These are phyloP conservation scores for Pseudeuparius sepicola DNA, from an alignment of 2,888 invertebrate genomes.

Conservation along the genomic window DNA sequence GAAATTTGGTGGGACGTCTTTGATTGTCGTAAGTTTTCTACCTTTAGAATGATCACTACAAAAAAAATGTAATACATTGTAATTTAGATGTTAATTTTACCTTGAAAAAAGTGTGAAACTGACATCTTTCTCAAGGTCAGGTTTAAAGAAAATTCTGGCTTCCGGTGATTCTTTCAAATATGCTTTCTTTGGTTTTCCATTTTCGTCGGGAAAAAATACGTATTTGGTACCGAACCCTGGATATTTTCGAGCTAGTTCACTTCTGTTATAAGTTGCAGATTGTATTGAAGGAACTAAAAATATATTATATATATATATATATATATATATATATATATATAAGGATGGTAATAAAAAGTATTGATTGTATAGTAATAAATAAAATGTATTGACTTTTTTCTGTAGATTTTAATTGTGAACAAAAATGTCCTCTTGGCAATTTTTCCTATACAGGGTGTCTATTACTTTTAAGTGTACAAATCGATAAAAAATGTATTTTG, in stretches of 20 bases:
- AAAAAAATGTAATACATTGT: background rate
- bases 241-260: slow-evolving; percentile 21
- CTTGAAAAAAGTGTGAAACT: slow-evolving; percentile 41
- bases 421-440: too few species aligned
- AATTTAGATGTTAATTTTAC: slow-evolving; percentile 26
- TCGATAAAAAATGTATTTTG: too few species aligned
- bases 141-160: slow-evolving; percentile 1
- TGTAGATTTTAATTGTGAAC: too few species aligned
- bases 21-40: background rate
- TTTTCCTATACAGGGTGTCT: too few species aligned
- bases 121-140: slow-evolving; percentile 34
- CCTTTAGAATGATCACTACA: slow-evolving; percentile 22
- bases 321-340: too few species aligned
- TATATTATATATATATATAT: too few species aligned
- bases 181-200: slow-evolving; percentile 34
- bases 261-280: too few species aligned
- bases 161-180: slow-evolving; percentile 29
- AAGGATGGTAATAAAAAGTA: too few species aligned
- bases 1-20: slow-evolving; percentile 28
- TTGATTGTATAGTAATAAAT: too few species aligned
- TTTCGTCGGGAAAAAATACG: slow-evolving; percentile 41
- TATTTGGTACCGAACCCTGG: slow-evolving; percentile 41
- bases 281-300: too few species aligned
- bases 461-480: too few species aligned
- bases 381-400: too few species aligned